Conservation (phyloP, 1,140 invertebrate species). For the Pogonomyrmex californicus region DNA sequence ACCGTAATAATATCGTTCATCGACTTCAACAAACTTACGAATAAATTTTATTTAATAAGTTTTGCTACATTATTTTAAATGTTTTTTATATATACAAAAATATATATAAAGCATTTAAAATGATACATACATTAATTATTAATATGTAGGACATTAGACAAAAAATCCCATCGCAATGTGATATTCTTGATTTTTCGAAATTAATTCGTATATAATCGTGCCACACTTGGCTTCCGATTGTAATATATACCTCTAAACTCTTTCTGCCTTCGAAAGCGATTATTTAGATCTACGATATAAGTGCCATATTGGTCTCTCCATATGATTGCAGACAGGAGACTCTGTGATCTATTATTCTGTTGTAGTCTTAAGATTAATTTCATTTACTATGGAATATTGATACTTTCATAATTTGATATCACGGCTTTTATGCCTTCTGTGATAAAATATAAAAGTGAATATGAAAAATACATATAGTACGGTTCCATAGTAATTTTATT, state of each 20-base stretch:
- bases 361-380: constrained; percentile 65
- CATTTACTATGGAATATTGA: constrained; percentile 73
- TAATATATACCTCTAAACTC: constrained; percentile 45
- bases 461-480: neutral
- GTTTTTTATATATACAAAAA: neutral
- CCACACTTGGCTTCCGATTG: constrained; percentile 18
- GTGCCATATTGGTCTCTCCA: constrained; percentile 80
- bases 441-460: constrained; percentile 14
- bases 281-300: constrained; percentile 48
- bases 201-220: constrained; percentile 1
- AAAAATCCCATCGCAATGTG: neutral
- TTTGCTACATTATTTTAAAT: neutral
- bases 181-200: constrained; percentile 34
- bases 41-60: constrained; percentile 26
- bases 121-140: constrained; percentile 4
- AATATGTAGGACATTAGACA: neutral
- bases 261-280: constrained; percentile 15
- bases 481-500: constrained; percentile 78
- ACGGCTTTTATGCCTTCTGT: neutral
- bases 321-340: constrained; percentile 84
- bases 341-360: constrained; percentile 79
- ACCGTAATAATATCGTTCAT: constrained; percentile 8
- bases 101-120: neutral
- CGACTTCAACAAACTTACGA: neutral
- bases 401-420: neutral